Evolutionary conservation across 2,888 invertebrate species (phyloP).

Genomic region (Aproaerema taeniolella): DNA sequence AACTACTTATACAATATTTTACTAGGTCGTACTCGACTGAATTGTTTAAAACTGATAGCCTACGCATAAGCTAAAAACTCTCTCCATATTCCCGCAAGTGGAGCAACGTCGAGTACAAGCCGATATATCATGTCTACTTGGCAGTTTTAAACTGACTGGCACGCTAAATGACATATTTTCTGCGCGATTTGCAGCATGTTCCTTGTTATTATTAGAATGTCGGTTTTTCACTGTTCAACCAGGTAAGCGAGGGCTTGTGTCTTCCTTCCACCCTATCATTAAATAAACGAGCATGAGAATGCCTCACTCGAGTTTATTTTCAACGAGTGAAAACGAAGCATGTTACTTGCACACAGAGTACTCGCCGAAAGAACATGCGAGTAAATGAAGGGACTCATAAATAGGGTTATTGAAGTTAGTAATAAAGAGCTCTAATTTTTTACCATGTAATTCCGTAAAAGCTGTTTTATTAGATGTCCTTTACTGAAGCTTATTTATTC

Average conservation of each 20-base stretch:
- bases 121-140: slow-evolving; percentile 8
- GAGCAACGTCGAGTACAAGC: neutral
- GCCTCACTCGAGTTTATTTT: slow-evolving; percentile 8
- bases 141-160: slow-evolving; percentile 9
- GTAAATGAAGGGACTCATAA: slow-evolving; percentile 4
- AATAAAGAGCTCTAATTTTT: too few species aligned
- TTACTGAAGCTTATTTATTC: too few species aligned
- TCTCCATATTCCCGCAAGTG: too few species aligned
- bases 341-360: slow-evolving; percentile 5
- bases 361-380: neutral
- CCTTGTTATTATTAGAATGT: slow-evolving; percentile 10
- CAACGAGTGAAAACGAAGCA: slow-evolving; percentile 8
- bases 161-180: slow-evolving; percentile 10
- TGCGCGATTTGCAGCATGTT: slow-evolving; percentile 10
- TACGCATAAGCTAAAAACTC: too few species aligned
- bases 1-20: too few species aligned
- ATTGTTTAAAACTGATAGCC: too few species aligned
- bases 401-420: slow-evolving; percentile 8
- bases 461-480: too few species aligned
- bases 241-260: slow-evolving; percentile 7
- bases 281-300: slow-evolving; percentile 9
- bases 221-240: slow-evolving; percentile 11
- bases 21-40: too few species aligned
- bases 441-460: neutral
- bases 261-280: slow-evolving; percentile 9